Evolutionary conservation across 2,888 invertebrate genomes (phyloP).

Genomic region (Autographa pulchrina): DNA sequence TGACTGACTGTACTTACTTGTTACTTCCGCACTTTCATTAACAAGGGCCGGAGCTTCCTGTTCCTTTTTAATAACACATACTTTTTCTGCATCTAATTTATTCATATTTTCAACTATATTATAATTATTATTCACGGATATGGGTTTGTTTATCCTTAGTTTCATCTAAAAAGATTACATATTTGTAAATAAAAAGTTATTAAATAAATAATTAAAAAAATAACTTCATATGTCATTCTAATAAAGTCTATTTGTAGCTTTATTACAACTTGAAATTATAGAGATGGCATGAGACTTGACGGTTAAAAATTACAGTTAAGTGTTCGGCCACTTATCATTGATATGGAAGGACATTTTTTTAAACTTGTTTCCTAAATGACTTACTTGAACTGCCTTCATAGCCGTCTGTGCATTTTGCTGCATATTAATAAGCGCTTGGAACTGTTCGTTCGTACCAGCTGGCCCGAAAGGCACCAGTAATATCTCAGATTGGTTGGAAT

Average conservation of each 20-base stretch:
- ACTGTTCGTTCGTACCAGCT: not conserved
- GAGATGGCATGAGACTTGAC: too few relatives aligned
- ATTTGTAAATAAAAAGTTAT: too few relatives aligned
- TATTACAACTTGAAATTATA: too few relatives aligned
- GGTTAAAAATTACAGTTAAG: too few relatives aligned
- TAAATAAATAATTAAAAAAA: too few relatives aligned
- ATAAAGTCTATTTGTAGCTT: too few relatives aligned
- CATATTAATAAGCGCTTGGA: constrained; percentile 1
- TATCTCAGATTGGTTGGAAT: not conserved
- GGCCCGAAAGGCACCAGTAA: constrained; percentile 1
- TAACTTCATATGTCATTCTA: too few relatives aligned
- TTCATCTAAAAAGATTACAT: not conserved
- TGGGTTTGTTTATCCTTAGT: not conserved
- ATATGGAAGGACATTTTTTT: too few relatives aligned
- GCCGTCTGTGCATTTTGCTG: not conserved
- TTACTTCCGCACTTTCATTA: too few relatives aligned
- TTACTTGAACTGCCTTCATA: not conserved
- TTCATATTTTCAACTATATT: too few relatives aligned
- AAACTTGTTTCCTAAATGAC: not conserved
- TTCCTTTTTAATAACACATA: not conserved
- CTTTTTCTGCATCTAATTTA: not conserved
- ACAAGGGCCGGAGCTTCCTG: not conserved
- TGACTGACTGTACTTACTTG: too few relatives aligned
- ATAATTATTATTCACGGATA: not conserved
- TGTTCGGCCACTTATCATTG: too few relatives aligned